Evolutionary conservation across 1,140 invertebrate species (phyloP), one percentile per base, ranked within the genome.

Genomic region (Zaprionus nigranus): DNA sequence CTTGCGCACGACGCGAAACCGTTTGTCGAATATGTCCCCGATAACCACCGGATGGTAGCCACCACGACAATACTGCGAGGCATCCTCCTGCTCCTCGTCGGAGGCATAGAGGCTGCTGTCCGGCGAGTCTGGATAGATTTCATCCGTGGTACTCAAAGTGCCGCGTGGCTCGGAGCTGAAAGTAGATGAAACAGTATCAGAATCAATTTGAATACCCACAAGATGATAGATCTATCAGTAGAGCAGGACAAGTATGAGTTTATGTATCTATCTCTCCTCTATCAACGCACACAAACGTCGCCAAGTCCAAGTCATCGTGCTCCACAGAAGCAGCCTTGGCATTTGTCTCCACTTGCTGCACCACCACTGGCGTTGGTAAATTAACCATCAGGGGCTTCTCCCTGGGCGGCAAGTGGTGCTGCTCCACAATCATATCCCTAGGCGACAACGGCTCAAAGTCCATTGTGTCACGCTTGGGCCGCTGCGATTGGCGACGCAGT

Each of bases 21-120:
- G 96, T 93, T 95, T 96, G 92, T 98, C 95, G 94, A 99, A 99
- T 67, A 99, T 94, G 94, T 99, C 98, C 75, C 98, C 98, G 93
- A 99, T 99, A 70, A 92, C 90, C 1, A 99, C 98, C 72, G 98
- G 98, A 95, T 99, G 98, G 94, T 99, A 99, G 77, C 98, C 98
- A 81, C 98, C 98, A 94, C 97, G 97, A 88, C 96, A 96, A 93
- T 99, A 99, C 93, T 99, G 98, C 43, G 95, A 95, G 76, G 97
- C 97, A 93, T 99, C 98, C 93, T 99, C 98, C 91, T 99, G 98
- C 93, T 99, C 98, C 91, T 98, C 98, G 78, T 98, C 97, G 5
- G 92, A 93, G 20, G 91, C 92, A 51, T 92, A 93, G 15, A 92
- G 80, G 28, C 92, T 93, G 68, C 91, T 91, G 56, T 93, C 92